A percentile compares a stretch with the other conserved stretches of the same genome.
phyloP scores from a whole-genome alignment of 2,113 vertebrate genomes.

The Campylomormyrus numenius region DNA sequence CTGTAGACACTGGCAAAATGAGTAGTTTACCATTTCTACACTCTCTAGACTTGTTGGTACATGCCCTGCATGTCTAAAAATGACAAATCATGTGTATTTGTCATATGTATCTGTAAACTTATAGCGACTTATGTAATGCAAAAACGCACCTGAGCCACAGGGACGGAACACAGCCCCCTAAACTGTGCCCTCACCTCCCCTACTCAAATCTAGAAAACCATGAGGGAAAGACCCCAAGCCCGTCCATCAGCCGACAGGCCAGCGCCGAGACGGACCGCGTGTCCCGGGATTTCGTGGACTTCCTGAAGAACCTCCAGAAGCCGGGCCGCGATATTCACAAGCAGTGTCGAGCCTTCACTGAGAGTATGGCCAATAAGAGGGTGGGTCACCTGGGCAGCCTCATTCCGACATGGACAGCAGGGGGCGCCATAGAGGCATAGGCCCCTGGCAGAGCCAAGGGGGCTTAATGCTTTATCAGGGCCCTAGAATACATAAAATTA shows the following conservation, averaged over 20 bases:
- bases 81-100: neutral
- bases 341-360: conserved; percentile 78
- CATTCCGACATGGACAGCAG: neutral
- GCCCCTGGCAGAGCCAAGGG: neutral
- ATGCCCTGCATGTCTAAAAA: neutral
- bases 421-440: neutral
- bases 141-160: neutral
- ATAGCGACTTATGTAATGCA: neutral
- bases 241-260: conserved; percentile 77
- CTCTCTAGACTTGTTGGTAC: neutral
- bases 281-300: conserved; percentile 86
- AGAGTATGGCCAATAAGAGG: conserved; percentile 83
- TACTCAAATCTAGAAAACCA: conserved; percentile 65
- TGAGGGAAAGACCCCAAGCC: conserved; percentile 79
- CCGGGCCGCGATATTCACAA: conserved; percentile 88
- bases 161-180: neutral
- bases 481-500: neutral
- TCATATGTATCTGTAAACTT: neutral
- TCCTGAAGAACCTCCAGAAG: conserved; percentile 83
- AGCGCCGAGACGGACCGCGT: conserved; percentile 86
- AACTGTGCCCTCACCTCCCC: neutral
- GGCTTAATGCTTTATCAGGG: neutral
- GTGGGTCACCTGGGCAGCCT: conserved; percentile 43
- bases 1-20: neutral
- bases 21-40: neutral